A percentile compares a stretch with the other conserved stretches of the same genome.
These are phyloP conservation scores for Bettongia penicillata DNA, from an alignment of 2,113 vertebrate species.

Conservation along the genomic window DNA sequence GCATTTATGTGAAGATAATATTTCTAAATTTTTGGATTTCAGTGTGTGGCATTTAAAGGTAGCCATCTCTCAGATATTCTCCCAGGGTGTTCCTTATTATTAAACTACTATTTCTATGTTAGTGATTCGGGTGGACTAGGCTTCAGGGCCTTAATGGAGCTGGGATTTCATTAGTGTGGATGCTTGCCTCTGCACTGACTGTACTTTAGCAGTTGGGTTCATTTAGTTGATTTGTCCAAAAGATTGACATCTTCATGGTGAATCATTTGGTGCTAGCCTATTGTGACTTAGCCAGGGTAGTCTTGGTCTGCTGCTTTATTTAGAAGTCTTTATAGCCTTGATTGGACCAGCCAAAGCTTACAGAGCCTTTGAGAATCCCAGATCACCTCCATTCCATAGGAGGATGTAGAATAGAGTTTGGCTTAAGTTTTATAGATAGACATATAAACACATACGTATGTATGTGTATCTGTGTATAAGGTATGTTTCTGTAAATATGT, in stretches of 20 bases:
- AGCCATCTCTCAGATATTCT: slow-evolving; percentile 40
- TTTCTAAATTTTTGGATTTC: slow-evolving; percentile 29
- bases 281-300: neutral
- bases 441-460: neutral
- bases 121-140: neutral
- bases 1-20: slow-evolving; percentile 10
- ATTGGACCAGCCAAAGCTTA: neutral
- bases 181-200: neutral
- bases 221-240: neutral
- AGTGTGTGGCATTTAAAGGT: slow-evolving; percentile 42
- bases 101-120: slow-evolving; percentile 35
- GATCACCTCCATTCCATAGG: neutral
- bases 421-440: neutral
- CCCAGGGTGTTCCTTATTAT: neutral
- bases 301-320: neutral
- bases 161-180: neutral
- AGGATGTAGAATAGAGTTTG: neutral
- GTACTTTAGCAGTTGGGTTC: neutral
- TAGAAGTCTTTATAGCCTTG: neutral
- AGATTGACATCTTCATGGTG: neutral
- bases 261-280: neutral
- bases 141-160: neutral
- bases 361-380: neutral
- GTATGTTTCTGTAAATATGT: neutral
- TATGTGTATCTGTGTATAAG: neutral